Percentiles rank a stretch among this genome's conserved stretches.
Conservation (phyloP, 1,140 invertebrate genomes). For the Argopecten irradians region DNA sequence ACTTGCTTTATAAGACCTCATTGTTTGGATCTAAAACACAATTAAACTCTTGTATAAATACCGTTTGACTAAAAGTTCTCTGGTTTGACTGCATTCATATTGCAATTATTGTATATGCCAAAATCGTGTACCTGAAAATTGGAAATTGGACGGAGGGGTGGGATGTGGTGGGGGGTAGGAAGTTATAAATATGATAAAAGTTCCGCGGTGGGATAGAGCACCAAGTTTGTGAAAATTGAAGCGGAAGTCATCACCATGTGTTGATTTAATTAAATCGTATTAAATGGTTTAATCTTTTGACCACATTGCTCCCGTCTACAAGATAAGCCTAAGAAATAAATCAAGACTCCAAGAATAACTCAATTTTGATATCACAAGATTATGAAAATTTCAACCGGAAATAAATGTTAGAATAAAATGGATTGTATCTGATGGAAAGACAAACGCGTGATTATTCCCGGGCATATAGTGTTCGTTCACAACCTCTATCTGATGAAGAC, state of each 20-base stretch:
- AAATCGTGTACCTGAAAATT: too few species aligned
- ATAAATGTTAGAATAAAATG: conserved; percentile 19
- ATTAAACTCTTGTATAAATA: too few species aligned
- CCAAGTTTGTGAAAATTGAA: neutral
- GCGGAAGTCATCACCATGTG: neutral
- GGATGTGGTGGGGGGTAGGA: neutral
- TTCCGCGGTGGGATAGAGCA: neutral
- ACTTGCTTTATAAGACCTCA: too few species aligned
- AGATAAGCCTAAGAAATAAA: conserved; percentile 1
- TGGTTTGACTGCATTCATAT: too few species aligned
- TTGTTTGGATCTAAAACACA: too few species aligned
- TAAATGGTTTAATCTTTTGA: conserved; percentile 12
- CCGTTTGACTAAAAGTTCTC: too few species aligned
- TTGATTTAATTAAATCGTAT: conserved; percentile 13
- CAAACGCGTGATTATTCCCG: neutral
- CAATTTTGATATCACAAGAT: conserved; percentile 2
- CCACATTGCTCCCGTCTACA: conserved; percentile 20
- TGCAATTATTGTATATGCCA: too few species aligned
- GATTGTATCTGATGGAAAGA: conserved; percentile 18
- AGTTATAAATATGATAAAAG: neutral
- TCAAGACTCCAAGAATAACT: conserved; percentile 17
- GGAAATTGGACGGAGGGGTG: neutral
- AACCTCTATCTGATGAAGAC: conserved; percentile 21
- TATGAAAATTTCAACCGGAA: conserved; percentile 18
- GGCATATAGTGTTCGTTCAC: neutral